Base-by-base conservation (phyloP, 2,888 invertebrate species). In the Xylocampa areola region DNA sequence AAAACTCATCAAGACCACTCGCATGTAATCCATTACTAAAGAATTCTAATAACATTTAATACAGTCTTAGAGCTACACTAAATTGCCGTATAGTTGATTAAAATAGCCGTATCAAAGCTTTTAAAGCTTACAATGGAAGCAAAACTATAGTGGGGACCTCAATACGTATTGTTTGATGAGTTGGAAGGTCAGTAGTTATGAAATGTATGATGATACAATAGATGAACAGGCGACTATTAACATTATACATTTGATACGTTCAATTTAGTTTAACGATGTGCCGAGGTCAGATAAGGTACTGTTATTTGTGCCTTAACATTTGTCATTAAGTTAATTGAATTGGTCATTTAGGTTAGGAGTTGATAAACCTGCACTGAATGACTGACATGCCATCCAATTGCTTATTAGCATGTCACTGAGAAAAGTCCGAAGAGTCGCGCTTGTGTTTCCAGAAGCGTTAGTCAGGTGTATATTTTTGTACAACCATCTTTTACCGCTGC, bases 181-280 rank as follows among this genome's bases (percentile, higher is more conserved):
- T 35, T 53, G 41, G 55, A 73, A 69, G 72, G 73, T 69, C 73
- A 49, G 17, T 14, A 14, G 49, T 72, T 69, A 69, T 67, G 72
- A 72, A 72, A 72, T 52, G 41, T 27, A 29, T 55, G 59, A 49
- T 66, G 61, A 44, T 66, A 72, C 73, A 72, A 72, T 69, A 21
- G 48, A 30, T 44, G 25, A n/a, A 29, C 53, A 40, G 10, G 44
- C 55, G 52, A 17, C 45, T 48, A 25, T 16, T 23, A 64, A n/a
- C 41, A 25, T 29, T n/a, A n/a, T n/a, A n/a, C n/a, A n/a, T 41
- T 32, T 11, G 4, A 17, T 47, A 29, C 36, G 32, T 30, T 29
- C 23, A 13, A 44, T 45, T 27, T 44, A 11, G 44, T 13, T 30
- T 3, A n/a, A 40, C 37, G 14, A 23, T 49, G 25, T 17, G 30